Evolutionary conservation across 1,140 invertebrate genomes (phyloP).

Genomic region (Gryllus bimaculatus): DNA sequence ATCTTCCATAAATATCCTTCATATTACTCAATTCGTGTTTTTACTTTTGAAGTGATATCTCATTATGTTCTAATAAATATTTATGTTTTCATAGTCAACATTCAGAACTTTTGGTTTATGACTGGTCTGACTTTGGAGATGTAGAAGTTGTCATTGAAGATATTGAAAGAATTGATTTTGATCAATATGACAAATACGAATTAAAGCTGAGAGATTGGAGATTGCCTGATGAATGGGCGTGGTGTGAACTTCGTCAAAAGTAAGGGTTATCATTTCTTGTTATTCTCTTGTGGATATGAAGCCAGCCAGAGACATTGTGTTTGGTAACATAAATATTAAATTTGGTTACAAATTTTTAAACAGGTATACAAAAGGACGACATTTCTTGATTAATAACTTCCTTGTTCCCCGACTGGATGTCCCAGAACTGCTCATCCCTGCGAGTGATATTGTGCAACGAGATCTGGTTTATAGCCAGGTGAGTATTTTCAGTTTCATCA

Average conservation of each 20-base stretch:
- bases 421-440: slow-evolving; percentile 19
- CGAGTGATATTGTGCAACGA: background rate
- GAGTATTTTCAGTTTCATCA: too few relatives aligned
- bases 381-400: slow-evolving; percentile 44
- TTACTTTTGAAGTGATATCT: background rate
- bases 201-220: slow-evolving; percentile 68
- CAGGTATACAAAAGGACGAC: slow-evolving; percentile 49
- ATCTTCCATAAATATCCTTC: too few relatives aligned
- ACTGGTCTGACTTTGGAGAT: slow-evolving; percentile 73
- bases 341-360: slow-evolving; percentile 26
- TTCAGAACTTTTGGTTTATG: slow-evolving; percentile 71
- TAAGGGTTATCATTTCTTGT: slow-evolving; percentile 29
- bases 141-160: slow-evolving; percentile 76
- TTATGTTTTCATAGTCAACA: slow-evolving; percentile 38
- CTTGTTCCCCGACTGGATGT: slow-evolving; percentile 28
- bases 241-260: slow-evolving; percentile 43
- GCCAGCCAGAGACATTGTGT: background rate
- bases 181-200: slow-evolving; percentile 38
- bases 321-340: background rate
- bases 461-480: too few relatives aligned
- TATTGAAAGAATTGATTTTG: slow-evolving; percentile 72
- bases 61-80: background rate
- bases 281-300: background rate
- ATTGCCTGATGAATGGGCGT: slow-evolving; percentile 48
- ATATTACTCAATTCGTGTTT: background rate